phyloP scores from a whole-genome alignment of 2,888 invertebrate species.

The Dryobota labecula region DNA sequence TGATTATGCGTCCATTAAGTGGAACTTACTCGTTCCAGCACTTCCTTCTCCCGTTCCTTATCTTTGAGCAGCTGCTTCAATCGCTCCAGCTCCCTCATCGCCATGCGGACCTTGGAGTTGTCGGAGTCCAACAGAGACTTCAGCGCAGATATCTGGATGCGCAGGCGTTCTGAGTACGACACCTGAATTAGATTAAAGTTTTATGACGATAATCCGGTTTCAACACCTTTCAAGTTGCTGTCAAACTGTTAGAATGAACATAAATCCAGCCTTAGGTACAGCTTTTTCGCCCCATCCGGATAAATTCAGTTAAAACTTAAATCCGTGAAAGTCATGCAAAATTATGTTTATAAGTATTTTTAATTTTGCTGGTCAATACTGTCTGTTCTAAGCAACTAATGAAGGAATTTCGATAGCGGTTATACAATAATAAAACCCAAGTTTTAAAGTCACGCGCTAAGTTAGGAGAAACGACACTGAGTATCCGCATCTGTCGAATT shows the following conservation, averaged over 20 bases:
- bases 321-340: not conserved
- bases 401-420: not conserved
- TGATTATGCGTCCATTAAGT: no score
- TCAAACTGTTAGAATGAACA: not conserved
- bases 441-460: not conserved
- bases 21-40: constrained; percentile 79
- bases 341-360: not conserved
- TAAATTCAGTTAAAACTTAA: not conserved
- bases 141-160: constrained; percentile 90
- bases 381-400: not conserved
- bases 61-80: constrained; percentile 86
- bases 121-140: constrained; percentile 91
- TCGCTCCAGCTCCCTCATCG: constrained; percentile 86
- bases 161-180: constrained; percentile 85
- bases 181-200: constrained; percentile 70
- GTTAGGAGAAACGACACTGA: no score
- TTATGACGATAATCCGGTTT: not conserved
- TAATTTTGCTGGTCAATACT: not conserved
- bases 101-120: constrained; percentile 87
- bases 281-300: not conserved
- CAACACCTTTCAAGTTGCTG: not conserved
- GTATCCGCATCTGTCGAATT: not conserved
- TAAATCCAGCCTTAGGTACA: not conserved
- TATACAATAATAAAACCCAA: not conserved
- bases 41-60: constrained; percentile 83